Conservation (phyloP, 1,140 invertebrate genomes). For the Micrasema minimum region DNA sequence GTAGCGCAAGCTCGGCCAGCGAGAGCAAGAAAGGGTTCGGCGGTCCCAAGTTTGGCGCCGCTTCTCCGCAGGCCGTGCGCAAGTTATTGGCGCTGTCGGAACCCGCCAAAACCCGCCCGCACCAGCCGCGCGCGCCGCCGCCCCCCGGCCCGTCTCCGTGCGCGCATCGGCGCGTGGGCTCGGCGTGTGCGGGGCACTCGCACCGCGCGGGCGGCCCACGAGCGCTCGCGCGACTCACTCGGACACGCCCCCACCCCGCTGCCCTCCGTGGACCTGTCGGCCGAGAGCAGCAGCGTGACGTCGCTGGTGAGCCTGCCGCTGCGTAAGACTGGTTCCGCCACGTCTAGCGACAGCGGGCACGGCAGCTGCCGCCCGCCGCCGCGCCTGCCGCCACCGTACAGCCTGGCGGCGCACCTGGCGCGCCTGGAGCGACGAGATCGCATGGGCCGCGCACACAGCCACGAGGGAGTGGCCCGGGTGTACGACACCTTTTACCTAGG, state of each 20-base stretch:
- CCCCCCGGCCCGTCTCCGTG: slow-evolving; percentile 71
- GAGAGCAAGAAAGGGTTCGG: slow-evolving; percentile 74
- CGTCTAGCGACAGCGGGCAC: slow-evolving; percentile 87
- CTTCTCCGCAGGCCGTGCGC: slow-evolving; percentile 93
- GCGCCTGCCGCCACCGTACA: slow-evolving; percentile 74
- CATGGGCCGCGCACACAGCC: slow-evolving; percentile 84
- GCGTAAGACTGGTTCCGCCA: slow-evolving; percentile 87
- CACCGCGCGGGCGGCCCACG: slow-evolving; percentile 72
- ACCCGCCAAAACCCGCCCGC: slow-evolving; percentile 86
- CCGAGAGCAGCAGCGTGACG: slow-evolving; percentile 95
- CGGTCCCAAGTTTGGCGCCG: slow-evolving; percentile 84
- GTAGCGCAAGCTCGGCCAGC: slow-evolving; percentile 88
- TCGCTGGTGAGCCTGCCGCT: slow-evolving; percentile 89
- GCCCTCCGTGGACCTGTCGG: slow-evolving; percentile 89
- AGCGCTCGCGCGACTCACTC: slow-evolving; percentile 80
- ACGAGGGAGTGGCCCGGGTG: slow-evolving; percentile 81
- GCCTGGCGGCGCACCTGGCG: slow-evolving; percentile 82
- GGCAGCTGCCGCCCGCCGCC: slow-evolving; percentile 77
- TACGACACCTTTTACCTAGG: slow-evolving; percentile 77
- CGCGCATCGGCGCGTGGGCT: slow-evolving; percentile 74
- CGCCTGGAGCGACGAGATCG: slow-evolving; percentile 76
- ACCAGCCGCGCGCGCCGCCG: slow-evolving; percentile 78
- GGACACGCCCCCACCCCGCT: slow-evolving; percentile 89
- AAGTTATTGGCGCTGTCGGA: slow-evolving; percentile 92
- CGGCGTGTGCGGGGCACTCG: slow-evolving; percentile 61